Evolutionary conservation across 2,888 invertebrate genomes (phyloP), one percentile per base, ranked within the genome.

Genomic region (Ectemnius continuus): DNA sequence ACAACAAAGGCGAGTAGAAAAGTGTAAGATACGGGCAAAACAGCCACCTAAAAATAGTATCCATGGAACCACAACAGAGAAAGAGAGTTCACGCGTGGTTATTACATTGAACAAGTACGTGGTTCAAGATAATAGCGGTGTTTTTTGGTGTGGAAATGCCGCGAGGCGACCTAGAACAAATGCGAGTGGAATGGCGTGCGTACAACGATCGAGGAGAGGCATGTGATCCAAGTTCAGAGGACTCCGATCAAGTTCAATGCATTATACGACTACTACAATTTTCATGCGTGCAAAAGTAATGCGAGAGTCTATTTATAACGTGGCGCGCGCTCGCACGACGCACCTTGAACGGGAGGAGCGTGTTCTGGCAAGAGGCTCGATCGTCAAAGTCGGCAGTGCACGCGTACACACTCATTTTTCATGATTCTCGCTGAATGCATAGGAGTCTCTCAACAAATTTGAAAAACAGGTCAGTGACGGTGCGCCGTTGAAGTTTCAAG

Each of bases 1-100:
- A 46, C 46, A 8, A 59, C 48, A 56, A 8, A 57, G 58, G 52
- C 52, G 2, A 56, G 26, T 58, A 45, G 59, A 2, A 45, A 60
- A 48, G 70, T 58, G 63, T 61, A 18, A n/a, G 60, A 47, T 52
- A 61, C 56, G 72, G 70, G 70, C 70, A 83, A 78, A 81, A 80
- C 70, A 68, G 4, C 56, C 13, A 8, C 73, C 80, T 83, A 85
- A 83, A 83, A 84, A 83, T 84, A 85, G 79, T 63, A 65, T 64
- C 47, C 64, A 45, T 59, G 78, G 75, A 83, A 81, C 73, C 66
- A 78, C 73, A 76, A 77, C 67, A 75, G 77, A 80, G 76, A 75
- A 78, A 77, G 76, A 75, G 78, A 78, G 83, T 76, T 52, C 76
- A 23, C 23, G 23, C 57, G 78, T 69, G 72, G 56, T 74, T 75